These are phyloP conservation scores for Apamea crenata DNA, from an alignment of 2,888 invertebrate genomes.

Conservation along the genomic window DNA sequence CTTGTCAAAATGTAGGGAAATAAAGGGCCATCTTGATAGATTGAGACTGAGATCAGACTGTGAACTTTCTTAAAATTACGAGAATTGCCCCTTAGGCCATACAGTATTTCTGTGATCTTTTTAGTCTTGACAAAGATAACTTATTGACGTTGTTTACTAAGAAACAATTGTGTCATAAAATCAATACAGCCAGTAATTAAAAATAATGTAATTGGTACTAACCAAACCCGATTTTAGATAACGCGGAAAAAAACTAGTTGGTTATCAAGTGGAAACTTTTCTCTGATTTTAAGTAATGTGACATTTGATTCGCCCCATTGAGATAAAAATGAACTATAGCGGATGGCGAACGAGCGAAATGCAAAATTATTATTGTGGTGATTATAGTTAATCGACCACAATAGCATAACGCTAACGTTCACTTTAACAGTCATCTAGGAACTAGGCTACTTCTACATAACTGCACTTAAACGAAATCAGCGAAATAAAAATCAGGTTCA, in stretches of 20 bases:
- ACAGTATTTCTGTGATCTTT: conserved; percentile 73
- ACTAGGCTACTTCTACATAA: conserved; percentile 9
- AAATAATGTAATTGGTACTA: conserved; percentile 34
- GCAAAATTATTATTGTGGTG: conserved; percentile 8
- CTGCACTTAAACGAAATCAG: conserved; percentile 1
- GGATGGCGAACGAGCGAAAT: neutral
- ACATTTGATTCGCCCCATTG: conserved; percentile 1
- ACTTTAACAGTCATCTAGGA: conserved; percentile 12
- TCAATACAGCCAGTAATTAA: conserved; percentile 56
- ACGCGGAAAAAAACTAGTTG: neutral
- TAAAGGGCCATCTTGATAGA: too few relatives aligned
- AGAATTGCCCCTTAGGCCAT: conserved; percentile 60
- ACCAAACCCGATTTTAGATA: conserved; percentile 28
- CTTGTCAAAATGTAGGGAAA: too few relatives aligned
- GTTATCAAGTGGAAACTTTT: neutral
- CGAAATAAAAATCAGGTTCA: neutral
- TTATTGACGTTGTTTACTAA: conserved; percentile 53
- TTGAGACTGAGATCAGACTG: too few relatives aligned
- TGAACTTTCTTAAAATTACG: too few relatives aligned
- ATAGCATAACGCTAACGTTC: neutral
- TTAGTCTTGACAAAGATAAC: conserved; percentile 66
- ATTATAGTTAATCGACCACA: conserved; percentile 30
- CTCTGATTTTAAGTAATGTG: neutral
- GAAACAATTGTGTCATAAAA: conserved; percentile 65
- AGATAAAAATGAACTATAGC: neutral